Evolutionary conservation across 2,888 invertebrate genomes (phyloP), one percentile per base, ranked within the genome.

Genomic region (Halocaridina rubra): DNA sequence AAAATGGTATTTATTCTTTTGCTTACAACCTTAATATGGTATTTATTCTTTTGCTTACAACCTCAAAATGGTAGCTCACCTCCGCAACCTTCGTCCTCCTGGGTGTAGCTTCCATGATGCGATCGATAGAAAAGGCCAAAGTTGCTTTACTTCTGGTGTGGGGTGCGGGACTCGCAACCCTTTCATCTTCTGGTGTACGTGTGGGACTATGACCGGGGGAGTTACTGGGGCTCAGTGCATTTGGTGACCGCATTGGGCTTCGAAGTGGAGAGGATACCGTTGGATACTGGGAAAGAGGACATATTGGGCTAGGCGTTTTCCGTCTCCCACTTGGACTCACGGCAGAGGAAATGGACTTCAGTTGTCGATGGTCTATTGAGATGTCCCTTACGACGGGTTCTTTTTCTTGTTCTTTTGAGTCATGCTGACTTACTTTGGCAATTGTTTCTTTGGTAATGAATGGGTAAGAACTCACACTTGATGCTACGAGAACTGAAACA

Each of bases 121-220:
- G 78, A 77, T 87, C 87, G 32, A 87, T 87, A 32, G 87, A 87
- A 80, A 87, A 87, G 32, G 87, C 87, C 29, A 87, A 75, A n/a
- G 85, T 80, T 22, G 82, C 81, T 57, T 79, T 69, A 67, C 59
- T 85, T 32, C 87, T 72, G 24, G 85, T 85, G 75, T 75, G 71
- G 72, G 78, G 67, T 19, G 81, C 69, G n/a, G 81, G 81, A 59
- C 76, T 81, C 27, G 39, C 69, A 7, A 76, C 76, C 7, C 76
- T 76, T 29, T 81, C 81, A 13, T 76, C 81, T 71, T 81, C 81
- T 16, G 77, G 81, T 27, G 81, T 76, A 76, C 69, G 81, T 30
- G 53, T 24, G 29, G 75, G 81, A 57, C 81, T 81, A 53, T 46
- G 74, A n/a, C 39, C 72, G 27, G 74, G 80, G 61, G 74, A 67